Evolutionary conservation across 1,140 invertebrate genomes (phyloP), one percentile per base, ranked within the genome.

Genomic region (Trichogramma pretiosum): DNA sequence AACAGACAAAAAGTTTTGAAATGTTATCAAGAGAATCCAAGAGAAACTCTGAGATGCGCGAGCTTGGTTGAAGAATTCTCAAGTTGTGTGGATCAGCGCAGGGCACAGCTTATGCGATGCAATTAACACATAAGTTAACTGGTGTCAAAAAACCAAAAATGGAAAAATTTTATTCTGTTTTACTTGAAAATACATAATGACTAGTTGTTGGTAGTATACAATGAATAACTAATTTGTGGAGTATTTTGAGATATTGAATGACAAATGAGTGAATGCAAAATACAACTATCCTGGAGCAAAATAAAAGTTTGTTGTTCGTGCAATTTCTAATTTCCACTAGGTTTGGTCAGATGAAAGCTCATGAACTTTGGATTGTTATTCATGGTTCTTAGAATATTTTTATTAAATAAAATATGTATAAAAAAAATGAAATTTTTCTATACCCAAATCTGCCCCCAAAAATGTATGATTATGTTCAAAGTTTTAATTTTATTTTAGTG

Each of bases 1-100:
- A 62, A 67, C 16, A 75, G 68, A 44, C 58, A 68, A 7, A 66
- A 71, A 58, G 61, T 77, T 4, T 52, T 75, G 3, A 67, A 74
- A 46, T 77, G 76, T 47, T 77, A 74, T 48, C 65, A 73, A 41
- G 64, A 72, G 0, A 50, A 77, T 71, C 73, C 74, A 32, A 66
- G 62, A 16, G 68, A 77, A 57, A 73, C 65, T 14, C 48, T 77
- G 0, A 71, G 71, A 30, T 77, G 76, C 63, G 63, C 72, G 3
- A 60, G 63, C 36, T 60, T 75, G 45, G 73, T 77, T 2, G 52
- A 72, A 35, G 62, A 74, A 46, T 77, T 77, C 55, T 64, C 63
- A 21, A 66, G 67, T 50, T 77, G 75, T 51, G 71, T 77, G 17
- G 73, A 74, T 46, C 51, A 64, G 54, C 64, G 69, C 46, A 67